phyloP scores from a whole-genome alignment of 2,797 vertebrate species.

The Heliangelus exortis region DNA sequence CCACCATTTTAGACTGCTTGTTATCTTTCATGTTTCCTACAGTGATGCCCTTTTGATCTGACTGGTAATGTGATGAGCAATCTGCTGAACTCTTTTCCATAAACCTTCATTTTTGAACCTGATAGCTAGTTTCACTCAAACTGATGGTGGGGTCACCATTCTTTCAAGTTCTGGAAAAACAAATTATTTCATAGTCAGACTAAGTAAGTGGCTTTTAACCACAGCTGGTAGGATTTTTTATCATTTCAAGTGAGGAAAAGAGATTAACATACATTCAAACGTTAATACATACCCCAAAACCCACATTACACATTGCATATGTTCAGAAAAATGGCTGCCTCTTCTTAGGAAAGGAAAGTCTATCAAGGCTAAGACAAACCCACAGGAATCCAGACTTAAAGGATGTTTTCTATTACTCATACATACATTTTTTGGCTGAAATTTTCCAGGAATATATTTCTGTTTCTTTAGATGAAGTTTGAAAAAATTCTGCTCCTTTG shows the following conservation, averaged over 20 bases:
- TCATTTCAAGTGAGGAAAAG: not conserved
- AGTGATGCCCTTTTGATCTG: not conserved
- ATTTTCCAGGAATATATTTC: not conserved
- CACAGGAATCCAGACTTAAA: not conserved
- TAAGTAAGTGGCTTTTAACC: not conserved
- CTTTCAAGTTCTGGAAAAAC: not conserved
- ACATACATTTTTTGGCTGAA: not conserved
- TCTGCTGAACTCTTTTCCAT: not conserved
- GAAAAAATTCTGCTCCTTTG: not conserved
- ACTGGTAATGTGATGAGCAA: not conserved
- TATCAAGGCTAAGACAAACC: not conserved
- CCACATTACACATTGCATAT: not conserved
- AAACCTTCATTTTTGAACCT: not conserved
- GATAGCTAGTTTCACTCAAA: not conserved
- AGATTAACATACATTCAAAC: not conserved
- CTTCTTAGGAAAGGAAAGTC: not conserved
- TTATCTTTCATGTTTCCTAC: not conserved
- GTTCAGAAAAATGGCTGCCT: not conserved
- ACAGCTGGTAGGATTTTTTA: not conserved
- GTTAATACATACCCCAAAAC: not conserved
- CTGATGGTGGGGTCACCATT: not conserved
- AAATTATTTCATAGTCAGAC: not conserved
- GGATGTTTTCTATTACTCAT: not conserved
- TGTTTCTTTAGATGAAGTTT: not conserved
- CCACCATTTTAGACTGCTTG: not conserved